Evolutionary conservation across 1,140 invertebrate genomes (phyloP).

Genomic region (Rhynchophorus ferrugineus): DNA sequence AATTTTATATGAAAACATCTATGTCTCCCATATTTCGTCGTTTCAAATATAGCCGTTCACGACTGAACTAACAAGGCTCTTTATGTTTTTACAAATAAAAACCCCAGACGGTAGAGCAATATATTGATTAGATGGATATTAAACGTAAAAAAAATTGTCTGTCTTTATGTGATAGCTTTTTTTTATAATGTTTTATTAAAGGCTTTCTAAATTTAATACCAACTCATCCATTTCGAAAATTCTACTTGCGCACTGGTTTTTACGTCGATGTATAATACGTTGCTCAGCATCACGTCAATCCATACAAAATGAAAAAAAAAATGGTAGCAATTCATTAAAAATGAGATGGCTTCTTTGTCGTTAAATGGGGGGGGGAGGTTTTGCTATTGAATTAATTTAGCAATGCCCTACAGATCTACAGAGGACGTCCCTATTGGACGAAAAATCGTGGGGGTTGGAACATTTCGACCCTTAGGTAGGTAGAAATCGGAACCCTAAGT

Average conservation of each 20-base stretch:
- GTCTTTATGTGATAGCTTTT: neutral
- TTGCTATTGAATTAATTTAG: slow-evolving; percentile 20
- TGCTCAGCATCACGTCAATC: neutral
- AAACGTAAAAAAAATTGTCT: neutral
- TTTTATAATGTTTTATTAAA: neutral
- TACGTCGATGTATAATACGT: too few species aligned
- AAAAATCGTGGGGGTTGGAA: slow-evolving; percentile 1
- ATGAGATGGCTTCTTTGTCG: neutral
- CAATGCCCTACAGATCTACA: slow-evolving; percentile 11
- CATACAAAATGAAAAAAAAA: slow-evolving; percentile 4
- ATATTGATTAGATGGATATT: neutral
- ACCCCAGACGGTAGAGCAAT: neutral
- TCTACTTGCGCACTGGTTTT: too few species aligned
- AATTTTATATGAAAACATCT: too few species aligned
- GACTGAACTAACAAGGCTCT: neutral
- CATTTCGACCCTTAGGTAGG: slow-evolving; percentile 4
- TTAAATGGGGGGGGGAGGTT: slow-evolving; percentile 9
- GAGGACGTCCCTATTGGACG: slow-evolving; percentile 11
- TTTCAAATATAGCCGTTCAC: too few species aligned
- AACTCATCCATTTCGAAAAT: too few species aligned
- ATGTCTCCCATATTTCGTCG: too few species aligned
- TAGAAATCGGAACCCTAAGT: neutral
- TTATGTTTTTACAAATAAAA: neutral
- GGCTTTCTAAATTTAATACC: neutral
- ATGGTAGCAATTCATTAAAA: slow-evolving; percentile 6